Percentiles rank a stretch among this genome's conserved stretches.
phyloP scores from a whole-genome alignment of 2,888 invertebrate species.

The Phlogophora meticulosa region DNA sequence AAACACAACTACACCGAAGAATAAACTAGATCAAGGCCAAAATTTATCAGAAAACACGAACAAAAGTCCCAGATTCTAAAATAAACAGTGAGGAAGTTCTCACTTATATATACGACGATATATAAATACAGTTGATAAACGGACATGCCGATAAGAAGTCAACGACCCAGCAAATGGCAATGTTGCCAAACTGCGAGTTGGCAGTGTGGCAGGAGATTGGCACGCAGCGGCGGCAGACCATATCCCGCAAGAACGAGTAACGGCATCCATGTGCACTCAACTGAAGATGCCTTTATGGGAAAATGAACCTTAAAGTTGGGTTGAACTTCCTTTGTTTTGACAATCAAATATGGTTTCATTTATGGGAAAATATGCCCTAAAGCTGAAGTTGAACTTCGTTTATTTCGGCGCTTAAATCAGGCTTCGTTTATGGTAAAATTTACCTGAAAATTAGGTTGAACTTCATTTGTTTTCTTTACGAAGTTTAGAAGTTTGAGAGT shows the following conservation, averaged over 20 bases:
- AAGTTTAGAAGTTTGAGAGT: background rate
- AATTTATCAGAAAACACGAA: slow-evolving; percentile 24
- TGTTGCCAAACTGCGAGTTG: slow-evolving; percentile 61
- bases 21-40: slow-evolving; percentile 2
- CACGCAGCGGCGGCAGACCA: slow-evolving; percentile 45
- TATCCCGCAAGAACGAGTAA: slow-evolving; percentile 37
- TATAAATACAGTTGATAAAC: slow-evolving; percentile 56
- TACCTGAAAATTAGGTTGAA: background rate
- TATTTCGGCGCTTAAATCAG: slow-evolving; percentile 1
- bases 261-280: slow-evolving; percentile 25
- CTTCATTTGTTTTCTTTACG: background rate
- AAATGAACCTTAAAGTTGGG: slow-evolving; percentile 10
- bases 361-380: background rate
- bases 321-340: background rate
- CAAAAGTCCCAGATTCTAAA: slow-evolving; percentile 24
- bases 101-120: slow-evolving; percentile 17
- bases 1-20: background rate
- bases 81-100: slow-evolving; percentile 52
- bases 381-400: background rate
- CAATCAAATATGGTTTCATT: background rate
- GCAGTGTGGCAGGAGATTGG: slow-evolving; percentile 47
- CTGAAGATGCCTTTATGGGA: slow-evolving; percentile 23
- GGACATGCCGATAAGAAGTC: slow-evolving; percentile 58
- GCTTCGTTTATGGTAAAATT: background rate
- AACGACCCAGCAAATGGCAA: slow-evolving; percentile 51